A percentile compares a stretch with the other conserved stretches of the same genome.
These are phyloP conservation scores for Grallaria varia DNA, from an alignment of 2,113 vertebrate species.

Conservation along the genomic window DNA sequence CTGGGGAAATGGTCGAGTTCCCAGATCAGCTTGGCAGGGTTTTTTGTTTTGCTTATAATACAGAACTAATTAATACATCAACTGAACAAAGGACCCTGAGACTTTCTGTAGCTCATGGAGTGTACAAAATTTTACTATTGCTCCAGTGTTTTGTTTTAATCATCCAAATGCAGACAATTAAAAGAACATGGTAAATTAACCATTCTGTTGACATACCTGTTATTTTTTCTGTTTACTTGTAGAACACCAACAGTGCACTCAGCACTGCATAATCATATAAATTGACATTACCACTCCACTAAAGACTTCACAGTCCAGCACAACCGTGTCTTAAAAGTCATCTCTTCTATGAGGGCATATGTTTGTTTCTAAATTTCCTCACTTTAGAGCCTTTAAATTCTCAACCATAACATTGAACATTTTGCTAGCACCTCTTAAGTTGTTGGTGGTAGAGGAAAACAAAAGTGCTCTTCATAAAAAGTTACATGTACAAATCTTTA, in stretches of 20 bases:
- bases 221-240: background rate
- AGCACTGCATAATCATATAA: background rate
- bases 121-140: background rate
- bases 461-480: background rate
- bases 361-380: background rate
- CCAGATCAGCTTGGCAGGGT: background rate
- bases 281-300: background rate
- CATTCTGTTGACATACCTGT: background rate
- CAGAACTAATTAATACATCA: background rate
- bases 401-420: background rate
- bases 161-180: background rate
- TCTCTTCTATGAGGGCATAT: background rate
- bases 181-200: background rate
- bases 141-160: background rate
- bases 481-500: background rate
- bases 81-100: background rate
- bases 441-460: background rate
- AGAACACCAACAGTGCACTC: background rate
- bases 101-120: background rate
- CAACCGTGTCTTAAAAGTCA: background rate
- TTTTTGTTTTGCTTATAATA: background rate
- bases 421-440: background rate
- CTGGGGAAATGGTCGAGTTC: background rate
- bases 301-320: background rate
- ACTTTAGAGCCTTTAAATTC: background rate